These are phyloP conservation scores for Allolobophora icterica DNA, from an alignment of 2,888 invertebrate genomes.

Conservation along the genomic window DNA sequence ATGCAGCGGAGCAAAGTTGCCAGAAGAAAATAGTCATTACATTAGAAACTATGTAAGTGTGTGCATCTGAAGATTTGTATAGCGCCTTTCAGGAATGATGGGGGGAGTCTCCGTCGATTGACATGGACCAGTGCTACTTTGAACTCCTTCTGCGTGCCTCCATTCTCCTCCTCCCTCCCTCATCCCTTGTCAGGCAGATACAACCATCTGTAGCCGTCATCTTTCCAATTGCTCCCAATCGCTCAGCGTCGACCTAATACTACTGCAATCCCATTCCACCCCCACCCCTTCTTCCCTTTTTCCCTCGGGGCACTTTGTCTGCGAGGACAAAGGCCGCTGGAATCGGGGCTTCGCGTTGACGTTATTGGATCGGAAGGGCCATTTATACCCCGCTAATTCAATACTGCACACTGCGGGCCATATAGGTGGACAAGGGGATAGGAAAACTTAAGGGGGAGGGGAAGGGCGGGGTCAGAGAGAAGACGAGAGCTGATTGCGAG, in stretches of 20 bases:
- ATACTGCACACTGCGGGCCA: not conserved
- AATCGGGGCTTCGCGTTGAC: conserved; percentile 8
- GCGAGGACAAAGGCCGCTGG: conserved; percentile 2
- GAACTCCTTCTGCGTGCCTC: not conserved
- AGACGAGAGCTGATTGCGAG: not conserved
- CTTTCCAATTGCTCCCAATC: conserved; percentile 17
- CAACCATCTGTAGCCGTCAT: conserved; percentile 17
- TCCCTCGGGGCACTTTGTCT: conserved; percentile 11
- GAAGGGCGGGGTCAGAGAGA: not conserved
- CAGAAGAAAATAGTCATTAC: too few relatives aligned
- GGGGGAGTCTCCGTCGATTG: too few relatives aligned
- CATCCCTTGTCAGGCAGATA: not conserved
- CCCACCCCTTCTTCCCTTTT: not conserved
- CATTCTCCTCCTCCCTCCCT: not conserved
- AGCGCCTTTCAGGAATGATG: too few relatives aligned
- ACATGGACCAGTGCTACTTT: not conserved
- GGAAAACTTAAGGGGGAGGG: not conserved
- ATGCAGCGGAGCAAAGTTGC: too few relatives aligned
- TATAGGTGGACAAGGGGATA: not conserved
- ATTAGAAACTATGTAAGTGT: too few relatives aligned
- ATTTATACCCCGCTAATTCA: conserved; percentile 21
- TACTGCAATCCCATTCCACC: not conserved
- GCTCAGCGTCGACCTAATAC: conserved; percentile 10
- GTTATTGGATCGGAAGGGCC: conserved; percentile 28
- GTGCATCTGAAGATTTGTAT: too few relatives aligned